Percentiles rank a stretch among this genome's conserved stretches.
Conservation (phyloP, 2,113 vertebrate genomes). For the Emydocephalus ijimae region DNA sequence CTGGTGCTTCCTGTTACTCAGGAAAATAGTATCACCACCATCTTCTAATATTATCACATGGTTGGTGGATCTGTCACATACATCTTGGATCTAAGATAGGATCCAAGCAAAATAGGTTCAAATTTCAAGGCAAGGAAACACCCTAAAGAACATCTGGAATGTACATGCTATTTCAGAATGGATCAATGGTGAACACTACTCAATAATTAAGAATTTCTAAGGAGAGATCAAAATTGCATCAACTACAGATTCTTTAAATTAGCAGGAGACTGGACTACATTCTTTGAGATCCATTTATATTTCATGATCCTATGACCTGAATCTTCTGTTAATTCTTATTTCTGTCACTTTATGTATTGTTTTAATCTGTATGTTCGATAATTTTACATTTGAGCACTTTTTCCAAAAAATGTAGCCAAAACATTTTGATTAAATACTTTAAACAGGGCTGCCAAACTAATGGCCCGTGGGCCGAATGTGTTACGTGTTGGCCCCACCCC, state of each 20-base stretch:
- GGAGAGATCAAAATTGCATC: neutral
- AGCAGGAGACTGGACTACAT: neutral
- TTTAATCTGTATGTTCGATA: neutral
- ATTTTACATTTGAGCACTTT: no score
- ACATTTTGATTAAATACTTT: neutral
- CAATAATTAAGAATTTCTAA: neutral
- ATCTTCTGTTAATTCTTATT: neutral
- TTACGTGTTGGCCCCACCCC: no score
- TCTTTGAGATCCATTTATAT: neutral
- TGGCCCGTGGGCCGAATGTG: no score
- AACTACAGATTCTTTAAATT: neutral
- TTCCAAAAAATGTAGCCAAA: neutral
- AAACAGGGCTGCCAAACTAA: no score
- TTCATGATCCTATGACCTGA: neutral
- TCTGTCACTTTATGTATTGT: neutral
- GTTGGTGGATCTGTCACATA: neutral
- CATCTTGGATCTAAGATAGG: neutral
- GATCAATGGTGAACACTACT: no score
- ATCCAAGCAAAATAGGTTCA: neutral
- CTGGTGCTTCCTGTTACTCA: no score
- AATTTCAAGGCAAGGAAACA: neutral
- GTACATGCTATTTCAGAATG: no score
- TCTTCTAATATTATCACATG: no score
- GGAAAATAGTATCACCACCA: no score
- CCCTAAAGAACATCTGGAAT: no score